Evolutionary conservation across 2,888 invertebrate species (phyloP).

Genomic region (Balanococcus diminutus): DNA sequence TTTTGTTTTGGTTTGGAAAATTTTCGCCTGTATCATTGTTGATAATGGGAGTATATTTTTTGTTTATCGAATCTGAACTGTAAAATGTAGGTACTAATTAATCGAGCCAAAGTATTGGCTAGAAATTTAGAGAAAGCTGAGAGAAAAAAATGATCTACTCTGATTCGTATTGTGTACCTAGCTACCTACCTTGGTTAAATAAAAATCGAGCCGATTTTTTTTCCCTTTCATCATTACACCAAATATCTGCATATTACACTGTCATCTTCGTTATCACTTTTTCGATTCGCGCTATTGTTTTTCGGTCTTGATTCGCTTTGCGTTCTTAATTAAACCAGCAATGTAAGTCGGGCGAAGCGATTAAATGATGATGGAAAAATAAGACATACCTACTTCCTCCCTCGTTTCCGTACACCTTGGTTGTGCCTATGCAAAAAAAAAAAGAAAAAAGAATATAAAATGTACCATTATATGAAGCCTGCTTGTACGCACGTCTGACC

Average conservation of each 20-base stretch:
- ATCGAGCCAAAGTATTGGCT: background rate
- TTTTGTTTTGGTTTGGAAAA: background rate
- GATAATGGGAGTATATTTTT: background rate
- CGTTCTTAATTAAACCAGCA: slow-evolving; percentile 7
- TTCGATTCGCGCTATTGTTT: slow-evolving; percentile 16
- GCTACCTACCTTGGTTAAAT: background rate
- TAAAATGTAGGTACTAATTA: background rate
- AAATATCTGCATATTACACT: slow-evolving; percentile 11
- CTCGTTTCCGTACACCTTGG: background rate
- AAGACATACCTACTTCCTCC: background rate
- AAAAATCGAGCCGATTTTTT: background rate
- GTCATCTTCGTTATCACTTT: slow-evolving; percentile 17
- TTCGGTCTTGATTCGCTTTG: background rate
- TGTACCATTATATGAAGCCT: background rate
- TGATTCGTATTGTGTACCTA: background rate
- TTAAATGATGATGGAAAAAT: slow-evolving; percentile 17
- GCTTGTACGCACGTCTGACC: slow-evolving; percentile 41
- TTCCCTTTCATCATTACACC: background rate
- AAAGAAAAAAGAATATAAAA: background rate
- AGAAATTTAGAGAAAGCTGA: background rate
- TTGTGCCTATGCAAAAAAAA: background rate
- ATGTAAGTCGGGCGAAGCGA: slow-evolving; percentile 27
- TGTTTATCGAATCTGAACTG: background rate
- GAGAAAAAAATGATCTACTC: background rate
- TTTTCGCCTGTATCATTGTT: background rate